phyloP scores from a whole-genome alignment of 2,797 vertebrate genomes.

The Alouatta caraya region DNA sequence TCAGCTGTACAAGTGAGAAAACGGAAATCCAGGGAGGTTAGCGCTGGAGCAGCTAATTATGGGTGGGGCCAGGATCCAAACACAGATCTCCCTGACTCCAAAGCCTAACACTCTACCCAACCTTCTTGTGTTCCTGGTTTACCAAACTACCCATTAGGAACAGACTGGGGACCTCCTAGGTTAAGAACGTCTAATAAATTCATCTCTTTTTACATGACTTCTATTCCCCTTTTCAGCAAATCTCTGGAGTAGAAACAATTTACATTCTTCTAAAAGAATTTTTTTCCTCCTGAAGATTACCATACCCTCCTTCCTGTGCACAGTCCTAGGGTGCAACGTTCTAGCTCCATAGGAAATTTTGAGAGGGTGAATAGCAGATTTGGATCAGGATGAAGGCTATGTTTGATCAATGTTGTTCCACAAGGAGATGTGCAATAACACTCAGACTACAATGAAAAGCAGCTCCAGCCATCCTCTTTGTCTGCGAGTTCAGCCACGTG shows the following conservation, averaged over 20 bases:
- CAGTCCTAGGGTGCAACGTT: accelerated
- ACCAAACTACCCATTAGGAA: background rate
- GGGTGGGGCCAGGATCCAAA: background rate
- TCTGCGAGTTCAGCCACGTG: background rate
- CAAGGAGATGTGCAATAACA: accelerated
- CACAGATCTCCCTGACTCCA: background rate
- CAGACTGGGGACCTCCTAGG: background rate
- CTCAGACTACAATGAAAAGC: background rate
- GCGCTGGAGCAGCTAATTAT: background rate
- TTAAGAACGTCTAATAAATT: background rate
- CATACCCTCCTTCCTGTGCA: background rate
- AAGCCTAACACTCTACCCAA: background rate
- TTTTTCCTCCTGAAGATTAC: background rate
- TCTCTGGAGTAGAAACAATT: background rate
- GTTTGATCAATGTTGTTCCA: background rate
- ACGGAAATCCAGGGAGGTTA: background rate
- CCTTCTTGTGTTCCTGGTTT: background rate
- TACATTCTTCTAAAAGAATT: background rate
- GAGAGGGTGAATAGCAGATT: accelerated
- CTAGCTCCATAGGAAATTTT: background rate
- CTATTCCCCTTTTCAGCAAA: accelerated
- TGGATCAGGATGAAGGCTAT: too few species aligned
- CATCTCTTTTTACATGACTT: background rate
- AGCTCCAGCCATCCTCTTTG: background rate
- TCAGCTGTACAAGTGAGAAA: background rate